Evolutionary conservation across 2,888 invertebrate genomes (phyloP).

Genomic region (Tenthredo amoena): DNA sequence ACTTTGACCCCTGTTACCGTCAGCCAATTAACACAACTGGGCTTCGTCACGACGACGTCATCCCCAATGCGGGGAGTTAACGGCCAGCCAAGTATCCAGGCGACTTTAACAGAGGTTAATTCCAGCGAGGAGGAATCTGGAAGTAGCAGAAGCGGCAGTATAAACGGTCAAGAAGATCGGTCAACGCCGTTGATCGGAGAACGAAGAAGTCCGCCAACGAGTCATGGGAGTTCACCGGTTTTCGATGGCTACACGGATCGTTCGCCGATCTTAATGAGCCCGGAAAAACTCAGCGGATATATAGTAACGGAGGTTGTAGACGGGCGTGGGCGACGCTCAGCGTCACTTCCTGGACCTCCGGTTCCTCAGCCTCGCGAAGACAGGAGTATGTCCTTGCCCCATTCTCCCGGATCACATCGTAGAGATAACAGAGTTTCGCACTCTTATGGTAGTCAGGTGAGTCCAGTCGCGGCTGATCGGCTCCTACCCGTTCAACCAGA

Average conservation of each 20-base stretch:
- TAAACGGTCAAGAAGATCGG: conserved; percentile 73
- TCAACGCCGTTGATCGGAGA: conserved; percentile 74
- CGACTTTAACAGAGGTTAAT: conserved; percentile 72
- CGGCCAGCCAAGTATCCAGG: conserved; percentile 60
- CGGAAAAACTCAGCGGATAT: conserved; percentile 71
- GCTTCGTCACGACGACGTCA: conserved; percentile 78
- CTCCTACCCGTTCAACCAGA: conserved; percentile 60
- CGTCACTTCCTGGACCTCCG: conserved; percentile 73
- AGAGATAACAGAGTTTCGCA: conserved; percentile 66
- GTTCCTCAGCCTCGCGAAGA: conserved; percentile 68
- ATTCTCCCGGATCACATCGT: conserved; percentile 70
- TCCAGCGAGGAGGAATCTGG: conserved; percentile 72
- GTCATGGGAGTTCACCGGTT: conserved; percentile 70
- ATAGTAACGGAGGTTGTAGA: conserved; percentile 62
- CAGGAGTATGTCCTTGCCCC: conserved; percentile 73
- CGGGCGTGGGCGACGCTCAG: conserved; percentile 75
- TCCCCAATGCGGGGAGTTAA: conserved; percentile 69
- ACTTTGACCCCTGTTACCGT: conserved; percentile 82
- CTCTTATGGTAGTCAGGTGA: conserved; percentile 62
- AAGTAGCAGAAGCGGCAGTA: conserved; percentile 73
- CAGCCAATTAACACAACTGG: conserved; percentile 81
- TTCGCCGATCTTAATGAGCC: conserved; percentile 73
- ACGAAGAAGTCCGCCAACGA: conserved; percentile 69
- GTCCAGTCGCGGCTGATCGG: conserved; percentile 63
- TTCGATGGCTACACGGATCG: conserved; percentile 72